Percentiles rank a stretch among this genome's conserved stretches.
These are phyloP conservation scores for Microdon myrmicae DNA, from an alignment of 2,888 invertebrate species.

Conservation along the genomic window DNA sequence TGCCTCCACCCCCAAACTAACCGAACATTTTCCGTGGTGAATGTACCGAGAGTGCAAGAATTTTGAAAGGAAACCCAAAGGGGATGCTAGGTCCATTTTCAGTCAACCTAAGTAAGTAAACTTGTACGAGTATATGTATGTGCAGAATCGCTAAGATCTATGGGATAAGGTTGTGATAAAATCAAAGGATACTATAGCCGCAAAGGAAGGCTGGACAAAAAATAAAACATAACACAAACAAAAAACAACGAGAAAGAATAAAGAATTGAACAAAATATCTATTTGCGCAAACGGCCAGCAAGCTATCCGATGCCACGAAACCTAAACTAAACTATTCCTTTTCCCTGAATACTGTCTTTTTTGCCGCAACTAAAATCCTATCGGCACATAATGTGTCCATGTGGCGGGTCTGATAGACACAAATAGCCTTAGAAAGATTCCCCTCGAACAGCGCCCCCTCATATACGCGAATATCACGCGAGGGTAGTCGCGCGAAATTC, in stretches of 20 bases:
- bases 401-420: slow-evolving; percentile 46
- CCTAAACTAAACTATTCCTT: slow-evolving; percentile 23
- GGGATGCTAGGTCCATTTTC: slow-evolving; percentile 49
- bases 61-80: slow-evolving; percentile 50
- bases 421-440: slow-evolving; percentile 38
- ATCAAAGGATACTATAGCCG: slow-evolving; percentile 47
- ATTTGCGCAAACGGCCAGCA: slow-evolving; percentile 20
- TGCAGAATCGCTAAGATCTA: slow-evolving; percentile 37
- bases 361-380: slow-evolving; percentile 34
- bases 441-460: neutral
- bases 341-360: slow-evolving; percentile 8
- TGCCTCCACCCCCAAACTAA: slow-evolving; percentile 2
- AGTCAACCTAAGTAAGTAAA: slow-evolving; percentile 41
- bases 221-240: too few relatives aligned
- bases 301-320: slow-evolving; percentile 8
- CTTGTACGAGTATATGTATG: slow-evolving; percentile 7
- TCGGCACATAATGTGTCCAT: slow-evolving; percentile 49
- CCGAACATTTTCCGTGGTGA: slow-evolving; percentile 14
- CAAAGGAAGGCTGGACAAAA: too few relatives aligned
- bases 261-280: slow-evolving; percentile 44
- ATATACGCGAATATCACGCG: slow-evolving; percentile 45
- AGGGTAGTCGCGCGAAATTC: slow-evolving; percentile 45
- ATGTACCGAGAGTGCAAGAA: slow-evolving; percentile 45
- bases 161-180: slow-evolving; percentile 42
- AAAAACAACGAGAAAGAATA: too few relatives aligned